Base-by-base conservation (phyloP, 2,888 invertebrate genomes). In the Lasioglossum zephyrum region DNA sequence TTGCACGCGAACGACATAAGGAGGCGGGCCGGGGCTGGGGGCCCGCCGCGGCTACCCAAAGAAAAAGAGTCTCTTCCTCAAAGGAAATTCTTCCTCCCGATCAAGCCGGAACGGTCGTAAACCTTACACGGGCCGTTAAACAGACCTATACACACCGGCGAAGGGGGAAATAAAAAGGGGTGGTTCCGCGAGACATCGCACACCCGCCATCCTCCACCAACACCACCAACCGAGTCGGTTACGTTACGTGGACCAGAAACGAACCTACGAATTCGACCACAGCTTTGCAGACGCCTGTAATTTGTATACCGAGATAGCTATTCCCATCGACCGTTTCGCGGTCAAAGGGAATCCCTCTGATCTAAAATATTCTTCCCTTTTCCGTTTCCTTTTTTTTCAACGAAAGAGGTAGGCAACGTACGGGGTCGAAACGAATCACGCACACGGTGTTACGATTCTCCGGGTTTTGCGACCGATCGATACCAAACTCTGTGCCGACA, bases 81-180 rank as follows among this genome's bases (percentile, higher is more conserved):
- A 88, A 89, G 89, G 66, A 91, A 91, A 91, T 91, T 88, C 90
- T 84, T 87, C 80, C 26, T 53, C 8, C 53, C 84, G 73, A 69
- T 82, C 78, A 75, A 73, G 75, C 75, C 72, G 79, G 80, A 81
- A 84, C 85, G 86, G 87, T 88, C 90, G 91, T 91, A 91, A 91
- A 91, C 88, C 84, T 91, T 89, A 76, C 77, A 91, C 91, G 91
- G 89, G 53, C 91, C 90, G 91, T 91, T 91, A 89, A 88, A 83
- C 91, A 90, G 89, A 86, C 89, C 89, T 86, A 87, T 88, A 88
- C 77, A 87, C 80, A 39, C 73, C 13, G 73, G 41, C 63, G 69
- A 39, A 39, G 4, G n/a, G 22, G 9, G 39, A 41, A 41, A 70
- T 41, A 82, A 74, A 72, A 70, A 57, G 49, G 73, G 73, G 49